Conservation (phyloP, 1,140 invertebrate genomes). For the Ylistrum balloti region DNA sequence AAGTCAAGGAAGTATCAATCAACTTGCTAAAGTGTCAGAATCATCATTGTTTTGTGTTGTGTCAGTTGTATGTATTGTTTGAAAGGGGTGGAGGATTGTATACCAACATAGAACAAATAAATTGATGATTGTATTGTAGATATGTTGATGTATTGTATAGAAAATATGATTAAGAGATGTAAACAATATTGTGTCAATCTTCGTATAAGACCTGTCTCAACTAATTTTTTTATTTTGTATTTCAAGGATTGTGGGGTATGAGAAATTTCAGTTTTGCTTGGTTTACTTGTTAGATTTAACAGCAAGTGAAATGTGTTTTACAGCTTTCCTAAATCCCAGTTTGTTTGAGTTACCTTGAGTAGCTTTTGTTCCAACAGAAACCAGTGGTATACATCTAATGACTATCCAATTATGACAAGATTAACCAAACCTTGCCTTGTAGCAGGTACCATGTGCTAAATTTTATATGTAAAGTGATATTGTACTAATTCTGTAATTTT, state of each 20-base stretch:
- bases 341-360: neutral
- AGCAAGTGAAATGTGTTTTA: neutral
- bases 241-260: slow-evolving; percentile 15
- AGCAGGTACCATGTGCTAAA: too few species aligned
- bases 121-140: too few species aligned
- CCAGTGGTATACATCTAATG: neutral
- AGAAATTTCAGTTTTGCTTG: neutral
- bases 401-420: neutral
- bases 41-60: neutral
- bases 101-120: too few species aligned
- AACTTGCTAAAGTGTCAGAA: neutral
- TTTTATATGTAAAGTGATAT: too few species aligned
- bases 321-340: slow-evolving; percentile 1
- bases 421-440: neutral
- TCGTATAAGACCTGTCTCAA: too few species aligned
- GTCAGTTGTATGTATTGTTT: neutral
- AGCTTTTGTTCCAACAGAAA: neutral
- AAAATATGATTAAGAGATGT: too few species aligned
- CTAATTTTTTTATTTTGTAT: neutral
- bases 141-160: too few species aligned
- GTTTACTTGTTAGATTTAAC: neutral
- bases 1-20: too few species aligned
- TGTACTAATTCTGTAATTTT: too few species aligned
- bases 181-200: too few species aligned
- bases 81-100: neutral